A percentile compares a stretch with the other conserved stretches of the same genome.
Conservation (phyloP, 2,113 vertebrate species). For the Notothenia coriiceps region DNA sequence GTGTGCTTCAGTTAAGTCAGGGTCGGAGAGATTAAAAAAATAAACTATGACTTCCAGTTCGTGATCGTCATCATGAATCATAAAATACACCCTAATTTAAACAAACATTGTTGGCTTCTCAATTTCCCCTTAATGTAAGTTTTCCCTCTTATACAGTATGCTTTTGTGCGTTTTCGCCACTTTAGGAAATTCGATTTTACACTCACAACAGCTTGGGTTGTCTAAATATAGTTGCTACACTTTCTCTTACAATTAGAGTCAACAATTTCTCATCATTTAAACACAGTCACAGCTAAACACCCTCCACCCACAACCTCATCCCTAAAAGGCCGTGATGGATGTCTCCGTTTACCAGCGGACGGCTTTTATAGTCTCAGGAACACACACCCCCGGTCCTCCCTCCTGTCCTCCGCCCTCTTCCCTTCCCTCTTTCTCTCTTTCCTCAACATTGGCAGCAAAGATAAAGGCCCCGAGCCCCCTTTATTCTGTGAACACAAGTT, state of each 20-base stretch:
- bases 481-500: constrained; percentile 52
- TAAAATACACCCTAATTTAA: background rate
- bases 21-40: background rate
- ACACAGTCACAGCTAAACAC: constrained; percentile 47
- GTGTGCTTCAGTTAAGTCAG: constrained; percentile 1
- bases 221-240: constrained; percentile 13
- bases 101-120: background rate
- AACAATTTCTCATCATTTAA: constrained; percentile 9
- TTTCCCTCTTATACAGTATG: background rate
- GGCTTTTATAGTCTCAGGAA: constrained; percentile 65
- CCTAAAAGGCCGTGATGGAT: constrained; percentile 69
- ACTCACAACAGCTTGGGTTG: background rate
- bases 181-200: background rate
- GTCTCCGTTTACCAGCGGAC: constrained; percentile 54
- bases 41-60: background rate
- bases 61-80: background rate
- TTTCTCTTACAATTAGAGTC: constrained; percentile 29
- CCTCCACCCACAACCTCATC: constrained; percentile 30
- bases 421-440: constrained; percentile 48
- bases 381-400: constrained; percentile 54
- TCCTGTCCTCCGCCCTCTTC: constrained; percentile 50
- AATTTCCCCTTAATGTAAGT: background rate
- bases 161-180: background rate
- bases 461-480: constrained; percentile 59
- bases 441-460: constrained; percentile 60